Evolutionary conservation across 2,888 invertebrate species (phyloP), one percentile per base, ranked within the genome.

Genomic region (Agrilus mali): DNA sequence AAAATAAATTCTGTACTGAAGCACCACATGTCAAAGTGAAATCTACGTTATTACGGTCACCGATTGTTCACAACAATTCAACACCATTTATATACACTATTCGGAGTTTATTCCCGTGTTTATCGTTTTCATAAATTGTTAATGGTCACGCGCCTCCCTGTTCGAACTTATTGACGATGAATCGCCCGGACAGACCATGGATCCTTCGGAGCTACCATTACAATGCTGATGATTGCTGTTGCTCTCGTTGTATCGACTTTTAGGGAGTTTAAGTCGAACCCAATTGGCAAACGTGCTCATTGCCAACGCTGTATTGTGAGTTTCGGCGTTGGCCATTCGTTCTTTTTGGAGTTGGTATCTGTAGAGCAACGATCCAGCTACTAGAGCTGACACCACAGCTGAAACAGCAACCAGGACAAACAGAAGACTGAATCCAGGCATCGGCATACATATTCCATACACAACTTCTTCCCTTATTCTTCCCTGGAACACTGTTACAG

Each of bases 371-470:
- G 86, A 81, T 2, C 88, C 89, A 3, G 90, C 90, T 0, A 89
- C 84, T 7, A 90, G 67, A 0, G 90, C 89, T 0, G 90, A 87
- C 3, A 88, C 82, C 2, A 90, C 86, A 0, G 90, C 88, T 1
- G 88, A 86, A 8, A 88, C 80, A 0, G 89, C 86, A 1, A 89
- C 86, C 12, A 89, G 76, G 41, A 90, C 86, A 66, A 92, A 92
- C 13, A 92, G 73, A 4, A 88, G 81, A 54, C 89, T 89, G 63
- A 92, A 92, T 20, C 88, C 86, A 0, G 88, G 82, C 17, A 89
- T 85, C 0, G 90, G 90, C 74, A 92, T 80, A 58, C 90, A 92
- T 41, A 92, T 87, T 27, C 90, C 90, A 63, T 92, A 92, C 7
- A 92, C 87, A 1, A 87, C 86, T 68, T 90, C 90, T 63, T 90